Evolutionary conservation across 2,888 invertebrate genomes (phyloP), one percentile per base, ranked within the genome.

Genomic region (Euclidia mi): DNA sequence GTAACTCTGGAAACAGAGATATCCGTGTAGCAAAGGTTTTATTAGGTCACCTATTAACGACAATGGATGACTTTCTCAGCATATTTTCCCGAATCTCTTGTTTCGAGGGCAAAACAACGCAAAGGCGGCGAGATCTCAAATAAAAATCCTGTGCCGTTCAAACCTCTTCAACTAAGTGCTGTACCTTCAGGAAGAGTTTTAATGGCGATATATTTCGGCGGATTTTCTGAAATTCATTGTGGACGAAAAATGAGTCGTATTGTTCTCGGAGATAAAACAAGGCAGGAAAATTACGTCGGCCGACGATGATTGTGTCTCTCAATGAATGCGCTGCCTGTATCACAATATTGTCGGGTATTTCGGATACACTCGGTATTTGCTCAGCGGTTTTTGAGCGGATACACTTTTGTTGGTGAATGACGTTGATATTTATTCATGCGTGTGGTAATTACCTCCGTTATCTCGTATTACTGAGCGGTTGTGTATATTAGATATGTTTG

Each of bases 211-310:
- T 85, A 88, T 91, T 91, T 90, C 80, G 86, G 87, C 68, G 84
- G 82, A 83, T 87, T 80, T 77, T 85, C 86, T 87, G 87, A 87
- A 88, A 85, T 89, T 90, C 90, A 91, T 91, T 91, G 88, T 91
- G 81, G 78, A 81, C 81, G 85, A 84, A 87, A 92, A 92, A 92
- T 90, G 91, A 92, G 89, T 83, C 83, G 85, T 79, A 90, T 92
- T 91, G 92, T 92, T 89, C 88, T 79, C 64, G 70, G 71, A 86
- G 91, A 89, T 90, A 88, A 89, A 91, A 90, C 88, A 90, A 84
- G 84, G 84, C 91, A 92, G 92, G 92, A 92, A 92, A 92, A 92
- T 92, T 92, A 92, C 87, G 79, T 85, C 75, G 85, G 72, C 71
- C 81, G 78, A 72, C 68, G 73, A 74, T 80, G 84, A 81, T 84